Evolutionary conservation across 1,140 invertebrate species (phyloP).

Genomic region (Plectrocnemia conspersa): DNA sequence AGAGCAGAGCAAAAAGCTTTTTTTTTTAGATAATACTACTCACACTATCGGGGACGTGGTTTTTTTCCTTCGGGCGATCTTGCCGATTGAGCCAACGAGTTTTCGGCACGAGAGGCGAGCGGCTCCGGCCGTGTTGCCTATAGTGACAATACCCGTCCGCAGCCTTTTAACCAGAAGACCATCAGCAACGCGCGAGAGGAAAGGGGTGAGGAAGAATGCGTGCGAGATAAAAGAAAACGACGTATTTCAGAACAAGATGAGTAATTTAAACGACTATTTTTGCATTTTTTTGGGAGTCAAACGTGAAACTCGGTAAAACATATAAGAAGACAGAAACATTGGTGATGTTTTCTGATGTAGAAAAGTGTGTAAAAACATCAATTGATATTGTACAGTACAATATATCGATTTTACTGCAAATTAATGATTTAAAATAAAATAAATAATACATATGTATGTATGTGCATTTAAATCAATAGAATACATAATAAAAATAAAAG

Average conservation of each 20-base stretch:
- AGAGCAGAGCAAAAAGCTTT: slow-evolving; percentile 15
- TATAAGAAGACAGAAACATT: not conserved
- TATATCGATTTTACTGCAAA: not conserved
- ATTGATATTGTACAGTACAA: not conserved
- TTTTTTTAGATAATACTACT: slow-evolving; percentile 17
- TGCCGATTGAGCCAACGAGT: slow-evolving; percentile 30
- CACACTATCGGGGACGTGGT: slow-evolving; percentile 31
- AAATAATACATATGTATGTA: too few relatives aligned
- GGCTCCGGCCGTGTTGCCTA: slow-evolving; percentile 8
- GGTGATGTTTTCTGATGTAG: not conserved
- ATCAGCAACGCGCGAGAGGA: slow-evolving; percentile 16
- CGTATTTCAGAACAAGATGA: slow-evolving; percentile 20
- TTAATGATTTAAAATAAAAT: slow-evolving; percentile 27
- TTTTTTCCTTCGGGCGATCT: slow-evolving; percentile 31
- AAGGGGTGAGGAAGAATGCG: slow-evolving; percentile 11
- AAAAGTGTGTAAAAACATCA: not conserved
- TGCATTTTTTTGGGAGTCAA: too few relatives aligned
- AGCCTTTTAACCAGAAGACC: slow-evolving; percentile 17
- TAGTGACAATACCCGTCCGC: slow-evolving; percentile 8
- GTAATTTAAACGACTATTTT: too few relatives aligned
- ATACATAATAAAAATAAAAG: too few relatives aligned
- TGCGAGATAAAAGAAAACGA: slow-evolving; percentile 20
- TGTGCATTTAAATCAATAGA: too few relatives aligned
- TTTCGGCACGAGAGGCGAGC: slow-evolving; percentile 27
- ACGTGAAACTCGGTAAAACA: not conserved